A percentile compares a stretch with the other conserved stretches of the same genome.
phyloP scores from a whole-genome alignment of 2,113 vertebrate species.

The Cavia porcellus region DNA sequence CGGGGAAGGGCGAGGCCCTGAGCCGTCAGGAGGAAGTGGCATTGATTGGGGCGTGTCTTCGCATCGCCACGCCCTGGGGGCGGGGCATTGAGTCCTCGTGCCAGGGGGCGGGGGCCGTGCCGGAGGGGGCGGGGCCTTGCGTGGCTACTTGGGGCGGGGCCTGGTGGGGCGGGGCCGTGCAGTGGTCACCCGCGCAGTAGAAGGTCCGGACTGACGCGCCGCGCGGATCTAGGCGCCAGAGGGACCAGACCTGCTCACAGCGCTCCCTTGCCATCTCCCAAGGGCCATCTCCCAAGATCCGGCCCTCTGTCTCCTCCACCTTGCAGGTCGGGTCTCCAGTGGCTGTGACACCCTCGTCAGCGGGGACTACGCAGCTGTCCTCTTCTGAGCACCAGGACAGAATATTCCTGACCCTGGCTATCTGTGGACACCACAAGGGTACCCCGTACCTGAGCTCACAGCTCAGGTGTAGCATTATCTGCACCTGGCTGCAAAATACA shows the following conservation, averaged over 20 bases:
- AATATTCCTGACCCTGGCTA: neutral
- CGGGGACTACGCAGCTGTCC: neutral
- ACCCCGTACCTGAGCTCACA: neutral
- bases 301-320: neutral
- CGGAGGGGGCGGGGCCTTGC: neutral
- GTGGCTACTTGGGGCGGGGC: too few species aligned
- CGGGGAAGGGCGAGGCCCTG: accelerated
- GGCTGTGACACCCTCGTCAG: neutral
- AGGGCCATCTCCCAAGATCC: neutral
- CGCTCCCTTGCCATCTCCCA: neutral
- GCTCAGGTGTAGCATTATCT: neutral
- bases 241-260: neutral
- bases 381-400: neutral
- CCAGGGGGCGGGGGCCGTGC: too few species aligned
- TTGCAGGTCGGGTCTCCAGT: neutral
- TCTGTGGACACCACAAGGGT: neutral
- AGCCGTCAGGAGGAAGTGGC: too few species aligned
- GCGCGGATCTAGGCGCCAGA: neutral
- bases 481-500: neutral
- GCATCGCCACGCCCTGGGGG: neutral
- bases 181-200: neutral
- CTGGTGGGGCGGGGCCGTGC: neutral
- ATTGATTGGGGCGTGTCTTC: too few species aligned
- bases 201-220: neutral
- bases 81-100: neutral